Percentiles rank a stretch among this genome's conserved stretches.
phyloP scores from a whole-genome alignment of 2,888 invertebrate genomes.

The Diarsia mendica region DNA sequence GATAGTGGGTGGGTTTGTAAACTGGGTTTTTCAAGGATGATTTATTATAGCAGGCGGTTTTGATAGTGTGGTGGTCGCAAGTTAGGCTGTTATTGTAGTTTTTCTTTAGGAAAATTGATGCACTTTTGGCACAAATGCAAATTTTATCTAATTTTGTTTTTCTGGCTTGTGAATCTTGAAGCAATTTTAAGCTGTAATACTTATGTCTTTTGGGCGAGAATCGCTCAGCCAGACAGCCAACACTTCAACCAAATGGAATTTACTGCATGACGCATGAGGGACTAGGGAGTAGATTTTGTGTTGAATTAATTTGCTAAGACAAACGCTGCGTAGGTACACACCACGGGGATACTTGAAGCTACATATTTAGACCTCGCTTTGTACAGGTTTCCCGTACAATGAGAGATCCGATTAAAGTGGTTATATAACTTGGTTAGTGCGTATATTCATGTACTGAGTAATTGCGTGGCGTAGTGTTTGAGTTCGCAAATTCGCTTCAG shows the following conservation, averaged over 20 bases:
- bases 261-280: not conserved
- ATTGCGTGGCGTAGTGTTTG: conserved; percentile 32
- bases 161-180: not conserved
- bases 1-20: not conserved
- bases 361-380: too few species aligned
- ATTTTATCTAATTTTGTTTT: not conserved
- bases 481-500: conserved; percentile 10
- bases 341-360: too few species aligned
- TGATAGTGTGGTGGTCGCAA: not conserved
- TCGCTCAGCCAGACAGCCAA: not conserved
- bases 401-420: too few species aligned
- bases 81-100: not conserved
- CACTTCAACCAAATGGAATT: not conserved
- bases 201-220: not conserved
- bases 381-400: too few species aligned
- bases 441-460: not conserved
- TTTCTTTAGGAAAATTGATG: not conserved
- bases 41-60: conserved; percentile 8
- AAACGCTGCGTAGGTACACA: conserved; percentile 10
- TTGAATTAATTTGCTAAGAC: conserved; percentile 30
- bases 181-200: not conserved
- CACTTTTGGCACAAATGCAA: not conserved
- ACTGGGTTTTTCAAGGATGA: conserved; percentile 17
- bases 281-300: conserved; percentile 9
- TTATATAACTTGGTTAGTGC: too few species aligned